A percentile compares a stretch with the other conserved stretches of the same genome.
Evolutionary conservation across 2,888 invertebrate species (phyloP).

Genomic region (Drosophila quinaria): DNA sequence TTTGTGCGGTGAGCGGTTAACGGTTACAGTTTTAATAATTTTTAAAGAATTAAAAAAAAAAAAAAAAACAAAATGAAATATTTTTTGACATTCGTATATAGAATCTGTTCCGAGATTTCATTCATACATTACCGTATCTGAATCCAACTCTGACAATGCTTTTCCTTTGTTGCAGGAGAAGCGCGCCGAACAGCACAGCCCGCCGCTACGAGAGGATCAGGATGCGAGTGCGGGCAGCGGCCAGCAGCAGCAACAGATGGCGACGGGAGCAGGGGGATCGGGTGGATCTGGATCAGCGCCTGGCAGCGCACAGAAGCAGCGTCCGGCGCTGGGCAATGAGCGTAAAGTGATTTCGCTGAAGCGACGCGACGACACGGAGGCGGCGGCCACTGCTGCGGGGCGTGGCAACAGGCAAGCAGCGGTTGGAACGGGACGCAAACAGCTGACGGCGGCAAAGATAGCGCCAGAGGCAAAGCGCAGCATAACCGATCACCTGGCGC

Average conservation of each 20-base stretch:
- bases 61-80: no score
- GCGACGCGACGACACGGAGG: constrained; percentile 73
- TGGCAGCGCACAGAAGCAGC: constrained; percentile 49
- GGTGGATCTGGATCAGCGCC: constrained; percentile 19
- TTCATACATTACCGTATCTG: no score
- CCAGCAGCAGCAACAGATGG: constrained; percentile 12
- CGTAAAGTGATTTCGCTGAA: constrained; percentile 85
- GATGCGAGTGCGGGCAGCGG: constrained; percentile 36
- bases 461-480: constrained; percentile 85
- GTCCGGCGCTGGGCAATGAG: constrained; percentile 63
- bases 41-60: no score
- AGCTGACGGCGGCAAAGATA: constrained; percentile 84
- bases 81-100: no score
- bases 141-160: background rate
- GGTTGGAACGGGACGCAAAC: constrained; percentile 57
- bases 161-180: constrained; percentile 74
- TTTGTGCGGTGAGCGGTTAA: no score
- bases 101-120: no score
- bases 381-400: constrained; percentile 29
- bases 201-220: constrained; percentile 53
- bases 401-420: constrained; percentile 47
- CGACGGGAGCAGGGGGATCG: constrained; percentile 17
- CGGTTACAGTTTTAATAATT: no score
- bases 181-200: constrained; percentile 68
- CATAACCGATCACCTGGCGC: constrained; percentile 79